phyloP scores from a whole-genome alignment of 1,140 invertebrate genomes.

The Zaprionus ornatus region DNA sequence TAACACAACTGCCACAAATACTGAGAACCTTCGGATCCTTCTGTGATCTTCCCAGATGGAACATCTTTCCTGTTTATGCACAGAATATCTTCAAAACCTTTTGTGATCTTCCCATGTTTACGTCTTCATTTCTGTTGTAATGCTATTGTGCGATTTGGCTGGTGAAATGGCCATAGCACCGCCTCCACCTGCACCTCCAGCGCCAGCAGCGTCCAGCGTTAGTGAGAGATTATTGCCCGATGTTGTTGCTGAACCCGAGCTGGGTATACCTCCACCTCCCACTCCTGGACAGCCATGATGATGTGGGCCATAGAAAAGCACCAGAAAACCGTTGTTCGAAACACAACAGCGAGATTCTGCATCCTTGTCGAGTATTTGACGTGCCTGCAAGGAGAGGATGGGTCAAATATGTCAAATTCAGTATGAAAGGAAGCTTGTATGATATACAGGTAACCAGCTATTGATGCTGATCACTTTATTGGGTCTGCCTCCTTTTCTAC shows the following conservation, averaged over 20 bases:
- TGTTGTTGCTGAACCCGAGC: slow-evolving; percentile 11
- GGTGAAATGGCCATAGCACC: slow-evolving; percentile 64
- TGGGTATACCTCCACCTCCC: neutral
- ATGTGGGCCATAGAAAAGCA: slow-evolving; percentile 71
- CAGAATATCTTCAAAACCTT: slow-evolving; percentile 1
- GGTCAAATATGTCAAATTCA: neutral
- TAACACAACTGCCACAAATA: slow-evolving; percentile 63
- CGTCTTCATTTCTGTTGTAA: slow-evolving; percentile 71
- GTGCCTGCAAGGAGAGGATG: slow-evolving; percentile 51
- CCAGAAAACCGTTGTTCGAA: slow-evolving; percentile 72
- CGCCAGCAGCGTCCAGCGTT: slow-evolving; percentile 51
- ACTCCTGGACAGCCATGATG: slow-evolving; percentile 54
- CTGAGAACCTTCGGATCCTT: slow-evolving; percentile 46
- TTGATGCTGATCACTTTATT: too few species aligned
- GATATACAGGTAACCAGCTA: too few species aligned
- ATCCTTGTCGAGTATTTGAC: slow-evolving; percentile 82
- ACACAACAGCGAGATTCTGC: slow-evolving; percentile 78
- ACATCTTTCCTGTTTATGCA: neutral
- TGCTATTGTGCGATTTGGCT: slow-evolving; percentile 76
- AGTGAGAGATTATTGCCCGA: slow-evolving; percentile 74
- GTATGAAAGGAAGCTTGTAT: too few species aligned
- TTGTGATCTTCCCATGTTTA: slow-evolving; percentile 44
- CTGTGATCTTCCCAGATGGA: neutral
- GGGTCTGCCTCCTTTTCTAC: neutral
- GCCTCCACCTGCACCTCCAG: slow-evolving; percentile 20